These are phyloP conservation scores for Limnephilus auricula DNA, from an alignment of 2,888 invertebrate species.

Conservation along the genomic window DNA sequence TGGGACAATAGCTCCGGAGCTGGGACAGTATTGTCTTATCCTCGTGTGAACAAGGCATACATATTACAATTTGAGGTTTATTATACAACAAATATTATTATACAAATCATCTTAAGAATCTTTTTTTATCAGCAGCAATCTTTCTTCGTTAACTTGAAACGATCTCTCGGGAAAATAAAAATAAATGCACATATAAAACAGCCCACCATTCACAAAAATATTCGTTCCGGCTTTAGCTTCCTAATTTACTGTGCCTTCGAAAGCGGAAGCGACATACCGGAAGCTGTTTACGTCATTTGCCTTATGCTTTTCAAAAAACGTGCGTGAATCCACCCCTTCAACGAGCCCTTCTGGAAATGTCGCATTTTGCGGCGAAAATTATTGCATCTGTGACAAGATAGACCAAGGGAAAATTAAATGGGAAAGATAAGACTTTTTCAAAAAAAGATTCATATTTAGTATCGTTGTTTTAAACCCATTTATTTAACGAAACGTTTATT, in stretches of 20 bases:
- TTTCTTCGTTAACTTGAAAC: not conserved
- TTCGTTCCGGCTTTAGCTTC: not conserved
- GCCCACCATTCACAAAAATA: not conserved
- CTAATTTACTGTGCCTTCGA: conserved; percentile 7
- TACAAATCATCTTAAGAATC: not conserved
- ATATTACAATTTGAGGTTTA: no score
- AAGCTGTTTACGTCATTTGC: conserved; percentile 61
- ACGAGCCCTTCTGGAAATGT: not conserved
- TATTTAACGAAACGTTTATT: not conserved
- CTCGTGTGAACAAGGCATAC: no score
- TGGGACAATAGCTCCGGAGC: no score
- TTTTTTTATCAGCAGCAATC: not conserved
- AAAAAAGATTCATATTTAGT: not conserved
- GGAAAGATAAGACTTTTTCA: not conserved
- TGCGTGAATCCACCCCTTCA: conserved; percentile 19
- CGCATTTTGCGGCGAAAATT: conserved; percentile 17
- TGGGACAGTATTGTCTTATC: no score
- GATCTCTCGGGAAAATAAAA: not conserved
- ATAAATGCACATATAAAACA: not conserved
- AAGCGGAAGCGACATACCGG: conserved; percentile 62
- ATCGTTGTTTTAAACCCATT: not conserved
- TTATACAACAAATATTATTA: not conserved
- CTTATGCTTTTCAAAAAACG: conserved; percentile 53
- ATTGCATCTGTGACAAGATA: conserved; percentile 13
- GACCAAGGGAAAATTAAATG: not conserved